phyloP scores from a whole-genome alignment of 2,113 vertebrate genomes.

The Desmodus rotundus region DNA sequence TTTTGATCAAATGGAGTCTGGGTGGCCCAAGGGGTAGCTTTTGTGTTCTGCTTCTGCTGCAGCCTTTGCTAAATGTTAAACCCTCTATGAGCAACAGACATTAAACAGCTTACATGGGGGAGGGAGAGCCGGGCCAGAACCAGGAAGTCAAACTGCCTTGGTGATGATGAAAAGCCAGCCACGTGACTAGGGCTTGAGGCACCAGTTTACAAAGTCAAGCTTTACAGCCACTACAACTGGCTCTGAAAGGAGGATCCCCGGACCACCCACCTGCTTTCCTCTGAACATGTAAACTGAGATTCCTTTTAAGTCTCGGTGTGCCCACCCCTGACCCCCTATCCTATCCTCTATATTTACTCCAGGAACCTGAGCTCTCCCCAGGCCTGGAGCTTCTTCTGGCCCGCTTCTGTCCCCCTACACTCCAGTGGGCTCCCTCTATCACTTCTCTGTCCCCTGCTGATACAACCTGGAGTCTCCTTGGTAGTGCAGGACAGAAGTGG shows the following conservation, averaged over 20 bases:
- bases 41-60: background rate
- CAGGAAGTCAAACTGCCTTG: background rate
- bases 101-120: background rate
- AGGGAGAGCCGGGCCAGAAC: background rate
- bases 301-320: background rate
- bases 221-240: background rate
- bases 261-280: background rate
- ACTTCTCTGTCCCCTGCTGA: background rate
- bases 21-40: background rate
- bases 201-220: background rate
- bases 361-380: background rate
- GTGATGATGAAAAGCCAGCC: background rate
- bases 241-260: background rate
- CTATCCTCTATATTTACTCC: background rate
- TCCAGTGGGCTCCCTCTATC: rapidly evolving
- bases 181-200: rapidly evolving
- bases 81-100: background rate
- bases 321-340: rapidly evolving
- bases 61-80: background rate
- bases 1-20: background rate
- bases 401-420: background rate
- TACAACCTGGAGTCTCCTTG: background rate
- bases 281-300: background rate
- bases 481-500: background rate
- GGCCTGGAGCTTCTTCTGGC: background rate